A percentile compares a stretch with the other conserved stretches of the same genome.
Evolutionary conservation across 2,113 vertebrate species (phyloP).

Genomic region (Pagrus major): DNA sequence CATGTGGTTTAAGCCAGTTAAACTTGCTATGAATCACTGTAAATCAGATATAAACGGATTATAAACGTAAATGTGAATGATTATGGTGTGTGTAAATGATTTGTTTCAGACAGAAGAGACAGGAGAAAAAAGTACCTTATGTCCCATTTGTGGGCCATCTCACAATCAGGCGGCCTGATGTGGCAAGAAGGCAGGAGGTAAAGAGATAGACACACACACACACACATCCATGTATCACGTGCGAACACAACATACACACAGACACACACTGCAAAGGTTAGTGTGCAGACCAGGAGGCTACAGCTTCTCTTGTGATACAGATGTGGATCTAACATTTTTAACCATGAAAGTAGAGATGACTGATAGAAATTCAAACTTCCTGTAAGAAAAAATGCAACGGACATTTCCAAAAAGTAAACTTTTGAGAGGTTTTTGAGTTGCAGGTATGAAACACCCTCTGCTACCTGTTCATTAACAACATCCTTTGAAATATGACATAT

Average conservation of each 20-base stretch:
- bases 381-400: background rate
- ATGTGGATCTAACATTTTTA: background rate
- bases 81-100: conserved; percentile 1
- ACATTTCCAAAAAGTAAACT: no score
- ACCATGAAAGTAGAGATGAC: background rate
- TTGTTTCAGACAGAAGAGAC: conserved; percentile 38
- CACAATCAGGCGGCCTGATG: conserved; percentile 88
- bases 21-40: background rate
- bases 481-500: no score
- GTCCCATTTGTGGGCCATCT: conserved; percentile 83
- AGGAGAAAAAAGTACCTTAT: conserved; percentile 85
- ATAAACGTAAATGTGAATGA: background rate
- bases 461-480: no score
- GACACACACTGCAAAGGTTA: conserved; percentile 61
- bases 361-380: background rate
- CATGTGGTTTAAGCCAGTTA: background rate
- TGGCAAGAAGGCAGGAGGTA: conserved; percentile 73
- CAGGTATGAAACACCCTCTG: no score
- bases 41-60: background rate
- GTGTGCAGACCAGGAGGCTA: conserved; percentile 23
- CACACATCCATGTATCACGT: conserved; percentile 1
- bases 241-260: conserved; percentile 49
- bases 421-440: no score
- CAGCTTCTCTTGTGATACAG: conserved; percentile 36
- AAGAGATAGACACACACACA: conserved; percentile 57